Evolutionary conservation across 2,113 vertebrate species (phyloP), one percentile per base, ranked within the genome.

Genomic region (Caloenas nicobarica): DNA sequence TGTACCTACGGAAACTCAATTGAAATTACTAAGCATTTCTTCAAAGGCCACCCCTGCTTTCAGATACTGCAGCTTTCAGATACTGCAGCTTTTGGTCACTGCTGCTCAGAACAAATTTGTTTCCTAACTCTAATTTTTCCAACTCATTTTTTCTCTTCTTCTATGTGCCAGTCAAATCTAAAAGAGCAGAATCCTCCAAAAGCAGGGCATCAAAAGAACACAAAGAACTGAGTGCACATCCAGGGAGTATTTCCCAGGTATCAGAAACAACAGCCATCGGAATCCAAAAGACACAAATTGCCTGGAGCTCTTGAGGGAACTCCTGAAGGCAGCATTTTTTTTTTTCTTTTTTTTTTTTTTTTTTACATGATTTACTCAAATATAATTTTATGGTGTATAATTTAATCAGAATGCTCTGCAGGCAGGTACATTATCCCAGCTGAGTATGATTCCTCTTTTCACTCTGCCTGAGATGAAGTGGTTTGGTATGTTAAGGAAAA

Each of bases 361-460:
- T 72, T 70, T 57, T 81, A 65, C 15, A 34, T 81, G 13, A 77
- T 82, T 91, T 87, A 60, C 40, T 82, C 34, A 68, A 90, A 38
- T 57, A 77, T 88, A 93, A 91, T 94, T 93, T 96, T 94, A 93
- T 86, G 56, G 40, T 81, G 42, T 79, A 42, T 76, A 66, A 85
- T 93, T 91, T 88, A 88, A 93, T 93, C 88, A 81, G 72, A 73
- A 83, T 31, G 51, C 86, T 95, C 85, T 91, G 89, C 85, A 93
- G 79, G 88, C 71, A 93, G 71, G 72, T 96, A 77, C n/a, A 66
- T 91, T 95, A 94, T 56, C 68, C 64, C 60, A 94, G 76, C 76
- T 80, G 36, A 95, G 28, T 28, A 15, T 26, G 38, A 23, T 86
- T 70, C 64, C 19, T 61, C 60, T 85, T 77, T 58, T 58, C 79